Evolutionary conservation across 2,113 vertebrate genomes (phyloP), one percentile per base, ranked within the genome.

Genomic region (Brachypodius melanocephalos): DNA sequence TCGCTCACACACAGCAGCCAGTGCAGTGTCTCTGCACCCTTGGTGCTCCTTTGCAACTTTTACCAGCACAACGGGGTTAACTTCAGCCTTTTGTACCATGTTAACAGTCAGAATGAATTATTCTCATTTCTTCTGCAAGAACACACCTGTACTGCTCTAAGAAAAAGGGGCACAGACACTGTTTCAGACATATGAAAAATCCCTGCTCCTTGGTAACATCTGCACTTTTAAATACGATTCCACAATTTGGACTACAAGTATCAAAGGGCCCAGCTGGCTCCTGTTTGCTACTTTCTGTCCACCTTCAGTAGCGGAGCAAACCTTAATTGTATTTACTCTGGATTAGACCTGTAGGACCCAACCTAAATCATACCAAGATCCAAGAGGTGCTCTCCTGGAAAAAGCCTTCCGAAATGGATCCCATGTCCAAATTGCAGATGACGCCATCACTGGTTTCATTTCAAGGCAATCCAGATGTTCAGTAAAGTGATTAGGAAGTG

Each of bases 401-500:
- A 90, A 83, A 95, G 68, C 63, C 55, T 69, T 80, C 48, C 14
- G 7, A 88, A 68, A 89, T 24, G 31, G 89, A 74, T 57, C 80
- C 77, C 63, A 36, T 36, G 29, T 86, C 93, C 94, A 94, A 95
- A 78, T 88, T 85, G 94, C 94, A 91, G 92, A 63, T 87, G 86
- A 95, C 85, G 26, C 62, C 51, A 94, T 93, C 86, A 71, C 36
- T 40, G 68, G 88, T 83, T 89, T 94, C n/a, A 75, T 88, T 93
- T 85, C 89, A 96, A 88, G 77, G 93, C 83, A 91, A 92, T 86
- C 95, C 95, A 93, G 91, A 66, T 52, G 84, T 97, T 96, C 69
- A n/a, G 40, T 82, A 96, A 96, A 94, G 82, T 90, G 80, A 96
- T 88, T 84, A 93, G 93, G 94, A 95, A 96, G 69, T 94, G 76